Base-by-base conservation (phyloP, 2,888 invertebrate genomes). In the Lasius fuliginosus region DNA sequence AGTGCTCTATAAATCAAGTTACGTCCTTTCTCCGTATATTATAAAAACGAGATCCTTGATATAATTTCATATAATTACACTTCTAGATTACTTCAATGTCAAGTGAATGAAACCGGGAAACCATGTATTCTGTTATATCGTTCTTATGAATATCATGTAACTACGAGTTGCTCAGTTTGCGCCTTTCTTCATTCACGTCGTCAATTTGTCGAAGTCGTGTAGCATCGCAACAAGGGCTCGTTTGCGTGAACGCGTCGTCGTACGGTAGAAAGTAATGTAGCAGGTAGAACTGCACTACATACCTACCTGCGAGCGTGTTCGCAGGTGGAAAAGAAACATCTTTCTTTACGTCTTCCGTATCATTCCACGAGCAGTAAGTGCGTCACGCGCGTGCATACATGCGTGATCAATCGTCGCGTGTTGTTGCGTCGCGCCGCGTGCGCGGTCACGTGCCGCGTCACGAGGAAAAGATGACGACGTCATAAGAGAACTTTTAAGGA, bases 341-440 rank as follows among this genome's bases (percentile, higher is more conserved):
- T 58, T 68, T 83, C 69, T 12, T 30, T 23, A 36, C 42, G 9
- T n/a, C 3, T 18, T 11, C 12, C 8, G 4, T 42, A 27, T 53
- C 53, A n/a, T n/a, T 8, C 60, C 15, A 15, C 60, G 30, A 23
- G 23, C 12, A 30, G 73, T 42, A 64, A 46, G 30, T 33, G 75
- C 85, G 82, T 68, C 82, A 84, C 60, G 87, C 60, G 87, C 89
- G 86, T 88, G 91, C 87, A 86, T 88, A 90, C 87, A 87, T 89
- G 90, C 89, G 91, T 91, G 91, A 93, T 93, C 92, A 90, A 92
- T 92, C 87, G 91, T 92, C 89, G 92, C 89, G 91, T 90, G 92
- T 88, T 88, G 88, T 89, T 75, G 81, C 82, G 82, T 84, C 71
- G 86, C 81, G 86, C 88, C 90, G 91, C 90, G 90, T 91, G 92